phyloP scores from a whole-genome alignment of 2,113 vertebrate species.

The Eira barbara region DNA sequence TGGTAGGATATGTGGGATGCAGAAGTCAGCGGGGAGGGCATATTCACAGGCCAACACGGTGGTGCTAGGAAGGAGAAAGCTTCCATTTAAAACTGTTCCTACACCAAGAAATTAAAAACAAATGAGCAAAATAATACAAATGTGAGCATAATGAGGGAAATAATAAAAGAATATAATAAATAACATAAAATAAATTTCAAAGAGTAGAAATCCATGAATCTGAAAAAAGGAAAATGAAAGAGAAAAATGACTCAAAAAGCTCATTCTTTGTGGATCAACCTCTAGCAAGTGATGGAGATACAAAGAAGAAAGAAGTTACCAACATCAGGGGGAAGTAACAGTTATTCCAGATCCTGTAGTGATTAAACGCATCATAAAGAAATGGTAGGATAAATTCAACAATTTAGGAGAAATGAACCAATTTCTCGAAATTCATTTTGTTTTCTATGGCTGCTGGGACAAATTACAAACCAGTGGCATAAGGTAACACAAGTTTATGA shows the following conservation, averaged over 20 bases:
- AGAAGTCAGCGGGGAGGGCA: accelerated
- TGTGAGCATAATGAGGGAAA: not conserved
- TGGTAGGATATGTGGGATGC: not conserved
- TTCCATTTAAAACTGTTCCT: not conserved
- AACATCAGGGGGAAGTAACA: not conserved
- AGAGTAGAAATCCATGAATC: not conserved
- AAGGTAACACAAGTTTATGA: not conserved
- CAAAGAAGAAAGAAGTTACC: not conserved
- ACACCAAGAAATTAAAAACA: not conserved
- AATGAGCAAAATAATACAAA: not conserved
- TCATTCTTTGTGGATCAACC: not conserved
- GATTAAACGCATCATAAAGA: not conserved
- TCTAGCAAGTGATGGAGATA: not conserved
- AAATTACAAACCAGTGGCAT: not conserved
- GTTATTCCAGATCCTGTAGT: not conserved
- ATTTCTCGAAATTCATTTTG: not conserved
- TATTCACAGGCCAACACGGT: accelerated
- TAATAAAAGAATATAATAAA: not conserved
- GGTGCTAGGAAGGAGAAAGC: accelerated
- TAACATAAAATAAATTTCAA: not conserved
- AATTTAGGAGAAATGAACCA: not conserved
- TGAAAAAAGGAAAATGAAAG: not conserved
- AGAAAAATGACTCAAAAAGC: not conserved
- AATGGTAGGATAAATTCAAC: not conserved
- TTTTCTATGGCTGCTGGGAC: not conserved